A percentile compares a stretch with the other conserved stretches of the same genome.
phyloP scores from a whole-genome alignment of 1,140 invertebrate genomes.

The Papilio dardanus region DNA sequence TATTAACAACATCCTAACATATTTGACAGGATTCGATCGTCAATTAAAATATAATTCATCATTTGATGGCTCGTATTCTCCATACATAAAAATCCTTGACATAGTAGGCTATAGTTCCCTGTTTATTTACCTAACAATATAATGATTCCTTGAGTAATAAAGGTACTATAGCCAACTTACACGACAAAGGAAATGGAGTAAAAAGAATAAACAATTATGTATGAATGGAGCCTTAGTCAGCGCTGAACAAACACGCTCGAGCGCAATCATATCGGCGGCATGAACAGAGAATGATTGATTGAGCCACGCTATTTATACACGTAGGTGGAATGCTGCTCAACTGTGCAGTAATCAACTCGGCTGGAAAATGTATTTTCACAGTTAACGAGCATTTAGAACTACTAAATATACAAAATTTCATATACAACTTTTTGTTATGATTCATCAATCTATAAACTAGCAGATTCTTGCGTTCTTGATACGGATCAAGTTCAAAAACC shows the following conservation, averaged over 20 bases:
- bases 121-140: neutral
- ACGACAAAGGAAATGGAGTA: conserved; percentile 13
- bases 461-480: neutral
- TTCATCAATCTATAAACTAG: neutral
- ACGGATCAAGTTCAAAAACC: neutral
- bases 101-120: neutral
- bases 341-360: conserved; percentile 4
- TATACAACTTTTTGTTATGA: conserved; percentile 9
- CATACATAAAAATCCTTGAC: neutral
- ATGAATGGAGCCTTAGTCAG: conserved; percentile 26
- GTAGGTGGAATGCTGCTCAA: conserved; percentile 15
- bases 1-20: too few species aligned
- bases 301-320: conserved; percentile 23
- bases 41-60: too few species aligned
- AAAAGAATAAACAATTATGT: conserved; percentile 24
- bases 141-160: conserved; percentile 5
- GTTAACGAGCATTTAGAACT: conserved; percentile 20
- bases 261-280: conserved; percentile 26
- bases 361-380: conserved; percentile 22
- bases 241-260: conserved; percentile 25
- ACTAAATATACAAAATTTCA: neutral
- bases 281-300: conserved; percentile 30
- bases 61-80: too few species aligned
- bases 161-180: neutral
- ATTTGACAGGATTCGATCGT: too few species aligned